Evolutionary conservation across 2,888 invertebrate genomes (phyloP), one percentile per base, ranked within the genome.

Genomic region (Pristionchus entomophagus): DNA sequence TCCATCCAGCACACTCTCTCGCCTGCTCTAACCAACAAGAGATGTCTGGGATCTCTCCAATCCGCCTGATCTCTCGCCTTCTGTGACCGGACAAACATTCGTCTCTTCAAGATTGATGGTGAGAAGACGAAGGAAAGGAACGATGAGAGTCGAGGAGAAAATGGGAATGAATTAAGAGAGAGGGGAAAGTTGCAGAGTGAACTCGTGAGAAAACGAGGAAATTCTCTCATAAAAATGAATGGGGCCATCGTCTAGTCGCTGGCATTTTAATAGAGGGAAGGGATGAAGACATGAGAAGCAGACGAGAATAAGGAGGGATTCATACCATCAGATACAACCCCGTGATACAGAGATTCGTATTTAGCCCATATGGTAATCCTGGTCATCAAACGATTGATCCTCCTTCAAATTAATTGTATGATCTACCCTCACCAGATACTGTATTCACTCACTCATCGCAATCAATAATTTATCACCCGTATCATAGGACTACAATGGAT

Each of bases 101-200:
- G 22, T 65, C 65, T 12, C 65, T 12, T 32, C 65, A 29, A 35
- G 32, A 45, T 73, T 22, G 8, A 56, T 56, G 22, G n/a, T 32
- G 12, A 73, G 19, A 22, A 73, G 41, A 10, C 8, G 38, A n/a
- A 45, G 32, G n/a, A 45, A 41, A 38, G 41, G 41, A 73, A 73
- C 38, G 73, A 69, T 69, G 5, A 22, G n/a, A 35, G 65, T n/a
- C n/a, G n/a, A n/a, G 65, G 38, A 38, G 4, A n/a, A n/a, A n/a
- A n/a, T n/a, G n/a, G n/a, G n/a, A n/a, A n/a, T n/a, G n/a, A n/a
- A n/a, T n/a, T n/a, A 22, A 35, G 10, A 10, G 4, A 73, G 73
- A n/a, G 14, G 73, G 26, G 73, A 73, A 73, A 73, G 73, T 73
- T 73, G 73, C 73, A 65, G 73, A 73, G 41, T 45, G 41, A 38